Evolutionary conservation across 2,888 invertebrate genomes (phyloP).

Genomic region (Chymomyza fuscimana): DNA sequence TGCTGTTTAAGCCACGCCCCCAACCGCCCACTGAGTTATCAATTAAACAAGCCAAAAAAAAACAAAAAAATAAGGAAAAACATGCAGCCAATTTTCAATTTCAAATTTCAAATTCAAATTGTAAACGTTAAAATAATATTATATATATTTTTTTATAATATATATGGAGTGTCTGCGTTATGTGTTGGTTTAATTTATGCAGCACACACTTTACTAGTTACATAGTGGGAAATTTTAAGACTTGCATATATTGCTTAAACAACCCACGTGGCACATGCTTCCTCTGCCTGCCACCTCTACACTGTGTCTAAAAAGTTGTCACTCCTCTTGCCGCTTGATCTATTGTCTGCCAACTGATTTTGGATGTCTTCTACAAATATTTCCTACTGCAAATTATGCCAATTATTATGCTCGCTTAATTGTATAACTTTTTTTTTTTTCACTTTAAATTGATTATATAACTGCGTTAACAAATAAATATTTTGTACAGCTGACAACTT

Average conservation of each 20-base stretch:
- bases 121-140: background rate
- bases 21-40: constrained; percentile 13
- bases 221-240: background rate
- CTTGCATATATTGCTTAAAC: background rate
- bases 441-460: background rate
- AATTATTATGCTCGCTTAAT: background rate
- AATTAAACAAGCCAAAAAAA: constrained; percentile 20
- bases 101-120: constrained; percentile 30
- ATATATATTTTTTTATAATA: constrained; percentile 6
- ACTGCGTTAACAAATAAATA: constrained; percentile 2
- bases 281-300: background rate
- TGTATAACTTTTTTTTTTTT: background rate
- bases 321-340: background rate
- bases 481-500: constrained; percentile 13
- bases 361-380: background rate
- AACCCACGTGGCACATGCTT: background rate
- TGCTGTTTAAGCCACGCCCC: constrained; percentile 27
- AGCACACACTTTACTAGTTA: background rate
- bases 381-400: background rate
- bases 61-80: constrained; percentile 32
- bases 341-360: background rate
- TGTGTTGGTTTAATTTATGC: constrained; percentile 44
- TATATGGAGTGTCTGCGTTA: background rate
- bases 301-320: background rate
- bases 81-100: background rate